Evolutionary conservation across 2,113 vertebrate genomes (phyloP).

Genomic region (Amphilophus citrinellus): DNA sequence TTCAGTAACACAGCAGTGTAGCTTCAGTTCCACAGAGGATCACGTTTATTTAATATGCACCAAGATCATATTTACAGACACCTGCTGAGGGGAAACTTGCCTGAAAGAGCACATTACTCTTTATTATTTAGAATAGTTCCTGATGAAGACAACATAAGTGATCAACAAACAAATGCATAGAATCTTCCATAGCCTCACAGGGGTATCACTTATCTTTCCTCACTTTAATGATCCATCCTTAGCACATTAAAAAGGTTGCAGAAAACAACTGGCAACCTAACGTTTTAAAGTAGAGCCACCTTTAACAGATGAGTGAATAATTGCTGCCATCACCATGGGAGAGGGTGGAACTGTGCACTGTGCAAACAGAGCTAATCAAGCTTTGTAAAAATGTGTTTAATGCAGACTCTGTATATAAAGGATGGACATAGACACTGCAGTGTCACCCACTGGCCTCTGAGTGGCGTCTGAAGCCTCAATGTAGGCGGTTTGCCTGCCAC

Average conservation of each 20-base stretch:
- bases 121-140: background rate
- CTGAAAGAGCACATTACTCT: background rate
- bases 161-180: background rate
- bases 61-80: background rate
- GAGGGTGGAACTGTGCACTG: background rate
- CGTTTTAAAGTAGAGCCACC: background rate
- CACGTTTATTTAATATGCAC: conserved; percentile 33
- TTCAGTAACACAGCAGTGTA: conserved; percentile 50
- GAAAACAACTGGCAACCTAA: background rate
- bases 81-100: background rate
- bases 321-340: background rate
- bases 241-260: background rate
- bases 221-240: background rate
- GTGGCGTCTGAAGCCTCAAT: background rate
- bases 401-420: background rate
- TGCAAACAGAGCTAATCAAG: background rate
- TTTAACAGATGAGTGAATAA: background rate
- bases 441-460: background rate
- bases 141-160: background rate
- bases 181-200: background rate
- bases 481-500: background rate
- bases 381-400: background rate
- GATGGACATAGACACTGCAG: background rate
- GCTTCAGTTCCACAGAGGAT: conserved; percentile 32
- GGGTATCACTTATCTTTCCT: background rate